Percentiles rank a stretch among this genome's conserved stretches.
Evolutionary conservation across 2,888 invertebrate species (phyloP).

Genomic region (Luperina testacea): DNA sequence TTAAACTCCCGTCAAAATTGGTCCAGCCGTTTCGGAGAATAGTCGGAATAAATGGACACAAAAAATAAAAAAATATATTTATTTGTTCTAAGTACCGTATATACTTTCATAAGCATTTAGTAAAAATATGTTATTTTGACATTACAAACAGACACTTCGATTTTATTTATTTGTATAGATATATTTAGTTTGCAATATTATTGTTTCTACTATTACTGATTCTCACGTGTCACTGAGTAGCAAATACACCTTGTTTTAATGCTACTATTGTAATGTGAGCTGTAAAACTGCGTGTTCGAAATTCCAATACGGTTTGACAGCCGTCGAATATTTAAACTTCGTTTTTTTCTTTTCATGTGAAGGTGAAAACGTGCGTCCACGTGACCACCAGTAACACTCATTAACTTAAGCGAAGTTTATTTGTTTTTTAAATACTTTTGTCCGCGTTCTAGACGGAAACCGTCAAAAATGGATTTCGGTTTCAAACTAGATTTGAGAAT

Average conservation of each 20-base stretch:
- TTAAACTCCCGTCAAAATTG: too few species aligned
- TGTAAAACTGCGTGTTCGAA: conserved; percentile 29
- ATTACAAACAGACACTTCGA: too few species aligned
- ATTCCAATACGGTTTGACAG: conserved; percentile 4
- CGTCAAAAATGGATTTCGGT: neutral
- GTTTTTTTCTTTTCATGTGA: neutral
- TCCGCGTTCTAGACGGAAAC: neutral
- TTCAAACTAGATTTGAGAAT: neutral
- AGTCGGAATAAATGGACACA: too few species aligned
- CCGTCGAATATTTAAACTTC: conserved; percentile 1
- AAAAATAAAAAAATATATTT: too few species aligned
- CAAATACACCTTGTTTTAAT: conserved; percentile 29
- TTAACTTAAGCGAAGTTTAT: conserved; percentile 24
- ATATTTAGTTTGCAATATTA: neutral
- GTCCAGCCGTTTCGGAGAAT: too few species aligned
- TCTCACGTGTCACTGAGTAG: conserved; percentile 12
- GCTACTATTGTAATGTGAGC: conserved; percentile 22
- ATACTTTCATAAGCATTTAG: too few species aligned
- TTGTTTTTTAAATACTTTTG: conserved; percentile 26
- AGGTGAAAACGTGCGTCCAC: conserved; percentile 22
- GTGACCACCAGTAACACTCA: conserved; percentile 10
- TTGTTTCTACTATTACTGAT: neutral
- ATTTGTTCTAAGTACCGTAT: too few species aligned
- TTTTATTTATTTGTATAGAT: too few species aligned
- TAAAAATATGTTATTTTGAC: too few species aligned